These are phyloP conservation scores for Drosophila jambulina DNA, from an alignment of 1,140 invertebrate species.

Conservation along the genomic window DNA sequence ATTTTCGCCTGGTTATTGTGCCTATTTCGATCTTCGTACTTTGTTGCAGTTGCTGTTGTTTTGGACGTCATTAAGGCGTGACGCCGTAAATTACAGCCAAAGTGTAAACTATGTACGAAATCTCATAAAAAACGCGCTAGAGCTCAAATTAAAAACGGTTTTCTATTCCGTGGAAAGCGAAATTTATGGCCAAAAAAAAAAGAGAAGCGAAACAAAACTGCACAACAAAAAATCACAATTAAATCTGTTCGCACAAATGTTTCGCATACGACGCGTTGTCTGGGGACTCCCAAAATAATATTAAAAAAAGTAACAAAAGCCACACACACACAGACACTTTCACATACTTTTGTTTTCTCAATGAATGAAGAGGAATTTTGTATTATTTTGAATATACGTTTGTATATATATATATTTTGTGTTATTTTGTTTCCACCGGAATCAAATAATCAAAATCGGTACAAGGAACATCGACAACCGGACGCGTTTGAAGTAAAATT, in stretches of 20 bases:
- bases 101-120: constrained; percentile 64
- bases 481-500: constrained; percentile 61
- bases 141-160: constrained; percentile 68
- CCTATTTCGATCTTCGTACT: constrained; percentile 26
- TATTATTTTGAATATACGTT: constrained; percentile 47
- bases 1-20: constrained; percentile 34
- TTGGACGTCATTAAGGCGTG: constrained; percentile 73
- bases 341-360: constrained; percentile 67
- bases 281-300: constrained; percentile 9
- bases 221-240: constrained; percentile 40
- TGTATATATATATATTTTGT: constrained; percentile 8
- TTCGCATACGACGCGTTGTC: constrained; percentile 70
- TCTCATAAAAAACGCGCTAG: constrained; percentile 51
- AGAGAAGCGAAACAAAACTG: constrained; percentile 13
- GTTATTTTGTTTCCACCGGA: constrained; percentile 45
- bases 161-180: constrained; percentile 75
- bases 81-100: constrained; percentile 74
- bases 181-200: constrained; percentile 67
- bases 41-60: constrained; percentile 45
- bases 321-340: constrained; percentile 48
- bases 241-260: constrained; percentile 57
- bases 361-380: constrained; percentile 65
- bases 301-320: constrained; percentile 7
- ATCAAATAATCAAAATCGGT: constrained; percentile 22
- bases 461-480: constrained; percentile 43